Evolutionary conservation across 2,113 vertebrate genomes (phyloP), one percentile per base, ranked within the genome.

Genomic region (Cynopterus brachyotis): DNA sequence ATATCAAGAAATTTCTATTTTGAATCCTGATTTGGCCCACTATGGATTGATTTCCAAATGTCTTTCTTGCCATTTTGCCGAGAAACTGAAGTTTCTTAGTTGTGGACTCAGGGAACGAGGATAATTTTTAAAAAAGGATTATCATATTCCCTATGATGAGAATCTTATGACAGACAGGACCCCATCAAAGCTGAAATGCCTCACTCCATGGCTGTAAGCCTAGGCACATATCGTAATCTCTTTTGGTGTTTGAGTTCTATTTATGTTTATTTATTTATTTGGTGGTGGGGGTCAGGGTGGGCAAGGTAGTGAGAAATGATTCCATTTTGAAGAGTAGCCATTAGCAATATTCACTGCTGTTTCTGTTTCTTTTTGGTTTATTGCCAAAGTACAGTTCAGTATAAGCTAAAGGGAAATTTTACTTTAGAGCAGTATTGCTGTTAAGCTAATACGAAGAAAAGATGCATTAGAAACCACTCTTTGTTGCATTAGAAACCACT

Each of bases 71-170:
- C 12, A 94, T 30, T 83, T 81, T 95, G 19, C 26, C 90, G 57
- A 87, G 9, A 80, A 98, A 95, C 13, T 66, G 84, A 96, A 95
- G 16, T 35, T 92, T 32, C 32, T 80, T 83, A 50, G 32, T 30
- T 82, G 9, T 62, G 12, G 35, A 69, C 11, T n/a, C 9, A 40
- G 72, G 40, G 53, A 37, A 55, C 5, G 73, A 30, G 35, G 1
- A n/a, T 70, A 62, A 30, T 28, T 60, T 60, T 60, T 60, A 59
- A 59, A 59, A 26, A 79, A 24, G 28, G 2, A 55, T 70, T 66
- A 89, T 92, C 92, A 47, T 47, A 30, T 95, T 97, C 81, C 12
- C 22, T 60, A 9, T 95, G 96, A 97, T 93, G 67, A n/a, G 62
- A 73, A 12, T 55, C 72, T 97, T 94, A 66, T 94, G 76, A 91